These are phyloP conservation scores for Zaprionus davidi DNA, from an alignment of 1,140 invertebrate species.

Conservation along the genomic window DNA sequence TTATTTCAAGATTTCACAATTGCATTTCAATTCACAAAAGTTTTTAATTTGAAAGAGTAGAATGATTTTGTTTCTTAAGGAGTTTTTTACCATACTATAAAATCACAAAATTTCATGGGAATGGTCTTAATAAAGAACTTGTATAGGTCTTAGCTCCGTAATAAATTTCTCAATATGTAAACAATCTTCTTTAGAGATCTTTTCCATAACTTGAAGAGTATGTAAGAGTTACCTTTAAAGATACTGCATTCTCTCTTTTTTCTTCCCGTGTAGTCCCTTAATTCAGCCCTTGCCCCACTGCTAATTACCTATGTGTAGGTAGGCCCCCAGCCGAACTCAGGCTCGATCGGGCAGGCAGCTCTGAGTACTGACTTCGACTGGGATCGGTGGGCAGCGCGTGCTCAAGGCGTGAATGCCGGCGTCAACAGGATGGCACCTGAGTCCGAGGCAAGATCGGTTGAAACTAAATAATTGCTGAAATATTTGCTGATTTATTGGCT, in stretches of 20 bases:
- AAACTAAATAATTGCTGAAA: conserved; percentile 81
- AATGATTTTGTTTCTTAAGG: no score
- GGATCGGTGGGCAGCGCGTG: conserved; percentile 46
- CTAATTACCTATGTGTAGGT: conserved; percentile 57
- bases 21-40: neutral
- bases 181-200: neutral
- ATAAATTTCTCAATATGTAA: no score
- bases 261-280: conserved; percentile 2
- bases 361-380: conserved; percentile 5
- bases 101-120: no score
- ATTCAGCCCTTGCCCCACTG: conserved; percentile 28
- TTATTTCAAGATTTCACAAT: no score
- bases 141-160: no score
- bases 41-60: neutral
- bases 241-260: neutral
- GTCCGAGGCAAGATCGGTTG: conserved; percentile 18
- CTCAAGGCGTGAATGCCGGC: conserved; percentile 76
- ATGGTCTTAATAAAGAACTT: no score
- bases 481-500: conserved; percentile 78
- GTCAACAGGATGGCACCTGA: conserved; percentile 81
- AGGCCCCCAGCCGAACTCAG: conserved; percentile 16
- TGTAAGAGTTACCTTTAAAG: neutral
- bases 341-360: conserved; percentile 4
- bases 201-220: neutral
- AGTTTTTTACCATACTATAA: no score